Evolutionary conservation across 2,113 vertebrate genomes (phyloP).

Genomic region (human): DNA sequence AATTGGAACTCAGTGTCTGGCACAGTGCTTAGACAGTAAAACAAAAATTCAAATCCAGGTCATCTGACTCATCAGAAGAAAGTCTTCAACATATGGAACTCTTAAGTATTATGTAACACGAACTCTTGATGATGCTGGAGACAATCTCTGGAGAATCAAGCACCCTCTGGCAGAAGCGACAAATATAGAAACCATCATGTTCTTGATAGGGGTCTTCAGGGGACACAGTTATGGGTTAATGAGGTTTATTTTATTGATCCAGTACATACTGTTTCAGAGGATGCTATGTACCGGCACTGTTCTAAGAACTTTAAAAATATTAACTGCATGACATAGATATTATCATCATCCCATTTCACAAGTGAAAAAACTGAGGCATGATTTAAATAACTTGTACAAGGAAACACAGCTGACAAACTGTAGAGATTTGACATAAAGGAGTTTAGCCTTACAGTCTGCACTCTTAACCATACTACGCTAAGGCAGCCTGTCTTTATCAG

Average conservation of each 20-base stretch:
- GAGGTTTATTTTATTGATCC: not conserved
- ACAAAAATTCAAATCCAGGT: not conserved
- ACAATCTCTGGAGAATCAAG: not conserved
- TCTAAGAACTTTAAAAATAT: not conserved
- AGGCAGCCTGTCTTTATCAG: not conserved
- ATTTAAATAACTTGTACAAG: slow-evolving; percentile 30
- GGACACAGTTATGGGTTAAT: not conserved
- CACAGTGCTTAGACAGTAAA: not conserved
- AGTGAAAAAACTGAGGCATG: not conserved
- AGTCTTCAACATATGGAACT: not conserved
- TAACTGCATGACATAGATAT: not conserved
- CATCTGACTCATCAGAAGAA: not conserved
- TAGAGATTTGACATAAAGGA: not conserved
- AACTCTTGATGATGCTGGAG: not conserved
- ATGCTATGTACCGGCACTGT: not conserved
- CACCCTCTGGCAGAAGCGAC: not conserved
- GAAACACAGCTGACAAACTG: not conserved
- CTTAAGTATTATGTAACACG: not conserved
- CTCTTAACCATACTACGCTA: not conserved
- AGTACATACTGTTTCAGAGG: not conserved
- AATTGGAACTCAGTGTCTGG: not conserved
- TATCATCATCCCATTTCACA: not conserved
- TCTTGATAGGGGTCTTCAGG: not conserved
- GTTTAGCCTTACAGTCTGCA: not conserved
- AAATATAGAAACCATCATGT: not conserved